Base-by-base conservation (phyloP, 2,797 vertebrate genomes). In the Bryconaethiops microstoma region DNA sequence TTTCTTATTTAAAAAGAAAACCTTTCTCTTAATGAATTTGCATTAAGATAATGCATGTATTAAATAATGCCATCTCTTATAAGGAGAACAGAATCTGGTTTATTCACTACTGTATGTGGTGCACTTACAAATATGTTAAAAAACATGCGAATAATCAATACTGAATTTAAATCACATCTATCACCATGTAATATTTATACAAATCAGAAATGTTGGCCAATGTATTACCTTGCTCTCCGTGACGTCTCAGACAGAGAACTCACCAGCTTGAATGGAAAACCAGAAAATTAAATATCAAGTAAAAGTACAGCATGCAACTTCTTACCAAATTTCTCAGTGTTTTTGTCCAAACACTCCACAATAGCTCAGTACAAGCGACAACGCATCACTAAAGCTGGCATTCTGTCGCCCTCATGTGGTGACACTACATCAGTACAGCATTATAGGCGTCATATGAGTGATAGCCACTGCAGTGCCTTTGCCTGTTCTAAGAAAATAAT, bases 351-450 rank as follows among this genome's bases (percentile, higher is more conserved):
- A 64, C 13, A 45, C 35, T 1, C 29, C 12, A 48, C 25, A 21
- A 25, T 16, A 14, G 21, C 7, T 8, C 2, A 48, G 23, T 25
- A 16, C 7, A 67, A 9, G 5, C 0, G 5, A 48, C 50, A 57
- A 73, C 12, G 39, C 8, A 29, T 13, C 2, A 6, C 45, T 73
- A 16, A 76, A n/a, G 25, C 17, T 57, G 19, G 25, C 35, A 45
- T 69, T 68, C 50, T 72, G 65, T 48, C 69, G 69, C 79, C 79
- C 59, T 74, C 84, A 13, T 79, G 84, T 68, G 82, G 74, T 52
- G 17, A 14, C 63, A 50, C 39, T 60, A 17, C 4, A 52, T 16
- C 50, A 69, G 13, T 70, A 76, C 71, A n/a, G 17, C 0, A 52
- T 17, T 10, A 13, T n/a, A 45, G 13, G 13, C 1, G 1, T 52